phyloP scores from a whole-genome alignment of 1,140 invertebrate species.

The Notospermus geniculatus region DNA sequence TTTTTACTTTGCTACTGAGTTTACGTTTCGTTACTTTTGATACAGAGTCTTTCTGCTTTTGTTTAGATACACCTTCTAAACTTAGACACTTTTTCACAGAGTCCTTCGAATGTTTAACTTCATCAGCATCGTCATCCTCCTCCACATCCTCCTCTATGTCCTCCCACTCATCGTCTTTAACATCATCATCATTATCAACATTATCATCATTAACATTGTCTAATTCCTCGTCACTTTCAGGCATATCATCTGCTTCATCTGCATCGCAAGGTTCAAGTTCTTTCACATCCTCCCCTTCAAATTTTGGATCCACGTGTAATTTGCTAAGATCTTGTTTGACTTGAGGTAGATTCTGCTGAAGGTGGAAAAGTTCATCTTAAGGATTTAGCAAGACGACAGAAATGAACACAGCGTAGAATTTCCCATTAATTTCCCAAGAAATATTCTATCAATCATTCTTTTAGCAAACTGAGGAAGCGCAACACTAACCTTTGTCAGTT shows the following conservation, averaged over 20 bases:
- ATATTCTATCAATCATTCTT: too few relatives aligned
- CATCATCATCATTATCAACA: too few relatives aligned
- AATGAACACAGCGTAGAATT: too few relatives aligned
- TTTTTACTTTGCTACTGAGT: slow-evolving; percentile 1
- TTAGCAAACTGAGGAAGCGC: neutral
- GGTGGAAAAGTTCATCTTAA: too few relatives aligned
- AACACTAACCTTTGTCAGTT: neutral
- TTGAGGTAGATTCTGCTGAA: neutral
- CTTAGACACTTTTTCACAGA: neutral
- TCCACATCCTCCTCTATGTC: neutral
- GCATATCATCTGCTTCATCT: slow-evolving; percentile 27
- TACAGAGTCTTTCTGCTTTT: neutral
- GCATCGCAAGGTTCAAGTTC: slow-evolving; percentile 18
- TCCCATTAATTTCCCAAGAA: too few relatives aligned
- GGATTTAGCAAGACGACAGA: too few relatives aligned
- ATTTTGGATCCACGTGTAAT: slow-evolving; percentile 40
- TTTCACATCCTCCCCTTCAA: slow-evolving; percentile 37
- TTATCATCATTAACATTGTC: slow-evolving; percentile 13
- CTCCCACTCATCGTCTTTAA: slow-evolving; percentile 6
- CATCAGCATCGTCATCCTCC: slow-evolving; percentile 12
- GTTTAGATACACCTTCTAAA: slow-evolving; percentile 5
- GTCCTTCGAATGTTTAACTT: slow-evolving; percentile 9
- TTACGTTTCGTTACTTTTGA: neutral
- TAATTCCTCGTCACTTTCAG: slow-evolving; percentile 23
- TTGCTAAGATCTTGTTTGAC: slow-evolving; percentile 39